phyloP scores from a whole-genome alignment of 1,140 invertebrate genomes.

The Zaprionus ghesquierei region DNA sequence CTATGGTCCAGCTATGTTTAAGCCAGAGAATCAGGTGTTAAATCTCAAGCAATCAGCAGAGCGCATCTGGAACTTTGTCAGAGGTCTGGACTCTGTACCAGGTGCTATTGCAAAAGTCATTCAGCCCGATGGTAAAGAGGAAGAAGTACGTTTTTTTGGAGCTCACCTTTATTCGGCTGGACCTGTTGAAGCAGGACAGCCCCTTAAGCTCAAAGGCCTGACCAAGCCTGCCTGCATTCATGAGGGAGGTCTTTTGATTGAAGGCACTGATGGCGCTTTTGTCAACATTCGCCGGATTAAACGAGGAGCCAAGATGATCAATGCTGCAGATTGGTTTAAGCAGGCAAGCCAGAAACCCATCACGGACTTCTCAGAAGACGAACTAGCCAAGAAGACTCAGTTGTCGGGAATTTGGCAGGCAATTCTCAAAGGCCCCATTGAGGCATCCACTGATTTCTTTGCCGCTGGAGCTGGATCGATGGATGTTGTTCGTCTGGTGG shows the following conservation, averaged over 20 bases:
- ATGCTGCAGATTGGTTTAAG: slow-evolving; percentile 91
- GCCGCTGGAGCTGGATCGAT: slow-evolving; percentile 95
- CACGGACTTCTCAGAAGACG: slow-evolving; percentile 89
- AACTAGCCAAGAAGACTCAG: slow-evolving; percentile 86
- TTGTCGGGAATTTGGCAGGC: slow-evolving; percentile 91
- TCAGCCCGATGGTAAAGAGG: slow-evolving; percentile 82
- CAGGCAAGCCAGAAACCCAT: slow-evolving; percentile 84
- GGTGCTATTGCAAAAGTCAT: slow-evolving; percentile 93
- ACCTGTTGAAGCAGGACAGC: slow-evolving; percentile 83
- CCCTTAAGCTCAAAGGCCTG: slow-evolving; percentile 86
- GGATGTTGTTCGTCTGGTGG: slow-evolving; percentile 96
- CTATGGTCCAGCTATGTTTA: slow-evolving; percentile 95
- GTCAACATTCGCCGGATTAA: slow-evolving; percentile 90
- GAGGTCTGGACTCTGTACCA: slow-evolving; percentile 95
- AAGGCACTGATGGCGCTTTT: slow-evolving; percentile 89
- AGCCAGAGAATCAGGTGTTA: slow-evolving; percentile 89
- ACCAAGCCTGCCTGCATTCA: slow-evolving; percentile 88
- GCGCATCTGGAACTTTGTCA: slow-evolving; percentile 95
- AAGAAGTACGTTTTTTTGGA: slow-evolving; percentile 90
- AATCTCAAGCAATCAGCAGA: slow-evolving; percentile 84
- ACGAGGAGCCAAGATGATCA: slow-evolving; percentile 91
- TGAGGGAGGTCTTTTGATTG: slow-evolving; percentile 90
- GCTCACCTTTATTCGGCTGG: slow-evolving; percentile 89
- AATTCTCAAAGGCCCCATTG: slow-evolving; percentile 91
- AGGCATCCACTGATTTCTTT: slow-evolving; percentile 95